A percentile compares a stretch with the other conserved stretches of the same genome.
These are phyloP conservation scores for Automeris io DNA, from an alignment of 2,888 invertebrate genomes.

Conservation along the genomic window DNA sequence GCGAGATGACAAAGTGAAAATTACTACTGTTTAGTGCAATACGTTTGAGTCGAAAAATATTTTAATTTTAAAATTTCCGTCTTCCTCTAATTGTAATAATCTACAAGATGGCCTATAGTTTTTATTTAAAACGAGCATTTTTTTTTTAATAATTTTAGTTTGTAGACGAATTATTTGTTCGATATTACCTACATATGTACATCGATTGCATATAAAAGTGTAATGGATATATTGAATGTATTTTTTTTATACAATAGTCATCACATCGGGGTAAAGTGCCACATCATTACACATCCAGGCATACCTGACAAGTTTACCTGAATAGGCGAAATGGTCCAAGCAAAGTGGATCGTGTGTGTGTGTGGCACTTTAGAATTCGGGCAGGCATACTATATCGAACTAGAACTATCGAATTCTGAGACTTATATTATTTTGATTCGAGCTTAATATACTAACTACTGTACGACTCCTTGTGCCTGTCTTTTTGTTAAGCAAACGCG, in stretches of 20 bases:
- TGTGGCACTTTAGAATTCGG: no score
- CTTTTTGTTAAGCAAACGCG: not conserved
- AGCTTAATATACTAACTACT: no score
- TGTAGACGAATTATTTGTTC: constrained; percentile 25
- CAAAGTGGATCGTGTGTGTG: no score
- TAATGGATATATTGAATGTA: not conserved
- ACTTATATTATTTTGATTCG: not conserved
- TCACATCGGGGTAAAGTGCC: not conserved
- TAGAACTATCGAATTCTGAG: no score
- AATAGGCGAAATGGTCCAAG: no score
- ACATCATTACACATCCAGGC: no score
- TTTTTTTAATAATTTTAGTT: constrained; percentile 32
- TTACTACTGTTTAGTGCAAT: constrained; percentile 27
- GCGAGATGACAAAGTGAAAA: not conserved
- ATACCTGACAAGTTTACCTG: no score
- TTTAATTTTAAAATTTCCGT: constrained; percentile 38
- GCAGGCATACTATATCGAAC: no score
- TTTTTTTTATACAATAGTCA: not conserved
- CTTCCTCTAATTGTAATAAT: constrained; percentile 43
- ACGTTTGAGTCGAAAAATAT: constrained; percentile 28
- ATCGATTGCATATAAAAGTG: not conserved
- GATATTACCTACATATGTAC: constrained; percentile 15
- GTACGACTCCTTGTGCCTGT: not conserved
- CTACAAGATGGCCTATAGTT: constrained; percentile 43
- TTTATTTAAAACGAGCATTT: constrained; percentile 43